Percentiles rank a stretch among this genome's conserved stretches.
Evolutionary conservation across 2,888 invertebrate species (phyloP).

Genomic region (Stegana nigrithorax): DNA sequence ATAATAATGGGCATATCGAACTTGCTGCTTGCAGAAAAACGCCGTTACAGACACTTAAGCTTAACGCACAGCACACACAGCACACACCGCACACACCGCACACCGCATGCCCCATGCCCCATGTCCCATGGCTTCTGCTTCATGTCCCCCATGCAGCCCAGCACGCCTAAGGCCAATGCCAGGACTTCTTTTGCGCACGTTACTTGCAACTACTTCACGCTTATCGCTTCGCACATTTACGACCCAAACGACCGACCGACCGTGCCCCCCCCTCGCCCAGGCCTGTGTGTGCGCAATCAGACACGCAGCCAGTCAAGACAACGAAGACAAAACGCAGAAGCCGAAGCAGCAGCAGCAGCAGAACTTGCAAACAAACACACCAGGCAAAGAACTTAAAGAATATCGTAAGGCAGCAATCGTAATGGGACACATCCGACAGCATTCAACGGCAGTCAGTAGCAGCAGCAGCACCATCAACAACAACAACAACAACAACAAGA

Average conservation of each 20-base stretch:
- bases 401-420: not conserved
- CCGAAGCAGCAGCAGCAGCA: too few relatives aligned
- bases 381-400: too few relatives aligned
- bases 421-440: constrained; percentile 5
- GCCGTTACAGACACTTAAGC: not conserved
- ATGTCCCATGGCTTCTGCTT: too few relatives aligned
- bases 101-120: too few relatives aligned
- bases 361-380: too few relatives aligned
- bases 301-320: too few relatives aligned
- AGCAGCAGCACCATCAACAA: not conserved
- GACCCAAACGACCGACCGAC: constrained; percentile 34
- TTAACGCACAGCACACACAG: not conserved
- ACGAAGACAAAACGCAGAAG: too few relatives aligned
- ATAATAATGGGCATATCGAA: not conserved
- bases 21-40: not conserved
- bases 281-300: too few relatives aligned
- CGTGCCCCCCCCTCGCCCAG: not conserved
- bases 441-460: not conserved
- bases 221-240: constrained; percentile 56
- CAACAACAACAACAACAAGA: not conserved
- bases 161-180: not conserved
- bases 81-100: too few relatives aligned
- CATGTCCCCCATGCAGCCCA: not conserved
- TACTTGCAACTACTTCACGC: constrained; percentile 30
- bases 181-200: not conserved